phyloP scores from a whole-genome alignment of 1,140 invertebrate genomes.

The Brevipalpus yothersi region DNA sequence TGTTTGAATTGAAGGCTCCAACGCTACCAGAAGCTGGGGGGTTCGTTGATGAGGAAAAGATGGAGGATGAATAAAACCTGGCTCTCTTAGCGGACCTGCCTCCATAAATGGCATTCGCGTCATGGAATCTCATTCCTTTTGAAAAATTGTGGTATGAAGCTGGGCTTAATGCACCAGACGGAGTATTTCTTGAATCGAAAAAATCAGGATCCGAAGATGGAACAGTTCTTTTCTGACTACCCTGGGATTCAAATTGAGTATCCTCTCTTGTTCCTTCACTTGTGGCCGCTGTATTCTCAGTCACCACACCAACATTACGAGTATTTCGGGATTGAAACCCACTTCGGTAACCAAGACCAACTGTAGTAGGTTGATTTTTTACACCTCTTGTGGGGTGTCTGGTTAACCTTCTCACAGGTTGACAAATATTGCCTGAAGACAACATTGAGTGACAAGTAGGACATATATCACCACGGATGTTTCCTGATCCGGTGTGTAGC shows the following conservation, averaged over 20 bases:
- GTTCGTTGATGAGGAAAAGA: too few species aligned
- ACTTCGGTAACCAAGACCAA: too few species aligned
- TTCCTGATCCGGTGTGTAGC: too few species aligned
- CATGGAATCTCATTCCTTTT: conserved; percentile 29
- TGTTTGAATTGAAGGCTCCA: too few species aligned
- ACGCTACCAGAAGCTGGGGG: too few species aligned
- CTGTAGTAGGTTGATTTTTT: too few species aligned
- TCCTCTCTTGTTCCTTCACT: not conserved
- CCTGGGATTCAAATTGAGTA: not conserved
- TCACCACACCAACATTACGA: not conserved
- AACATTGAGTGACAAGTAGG: too few species aligned
- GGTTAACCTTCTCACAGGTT: too few species aligned
- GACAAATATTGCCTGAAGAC: too few species aligned
- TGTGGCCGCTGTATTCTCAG: not conserved
- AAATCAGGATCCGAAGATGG: not conserved
- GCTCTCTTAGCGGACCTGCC: conserved; percentile 36
- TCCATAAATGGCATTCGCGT: conserved; percentile 46
- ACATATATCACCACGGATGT: too few species aligned
- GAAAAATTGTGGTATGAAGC: not conserved
- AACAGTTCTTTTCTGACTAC: not conserved
- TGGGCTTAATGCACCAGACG: not conserved
- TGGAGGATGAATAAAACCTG: conserved; percentile 11
- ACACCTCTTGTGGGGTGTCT: too few species aligned
- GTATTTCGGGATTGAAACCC: not conserved
- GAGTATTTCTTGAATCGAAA: not conserved